A percentile compares a stretch with the other conserved stretches of the same genome.
These are phyloP conservation scores for Rhinogobio ventralis DNA, from an alignment of 2,797 vertebrate species.

Conservation along the genomic window DNA sequence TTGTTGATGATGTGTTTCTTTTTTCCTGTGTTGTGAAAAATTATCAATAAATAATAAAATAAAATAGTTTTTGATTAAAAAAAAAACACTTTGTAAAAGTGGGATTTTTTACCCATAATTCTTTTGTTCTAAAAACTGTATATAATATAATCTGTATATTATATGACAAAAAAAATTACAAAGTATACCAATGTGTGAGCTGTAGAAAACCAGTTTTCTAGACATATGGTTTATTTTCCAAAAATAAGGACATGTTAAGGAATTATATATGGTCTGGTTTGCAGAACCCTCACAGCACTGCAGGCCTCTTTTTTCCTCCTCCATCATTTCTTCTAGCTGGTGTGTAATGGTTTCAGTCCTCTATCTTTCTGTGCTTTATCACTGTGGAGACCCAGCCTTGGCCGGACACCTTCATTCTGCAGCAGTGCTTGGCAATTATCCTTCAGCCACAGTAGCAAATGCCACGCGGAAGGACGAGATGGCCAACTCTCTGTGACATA, in stretches of 20 bases:
- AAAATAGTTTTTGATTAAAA: neutral
- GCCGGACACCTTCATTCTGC: constrained; percentile 29
- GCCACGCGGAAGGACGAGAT: constrained; percentile 20
- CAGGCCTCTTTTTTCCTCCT: neutral
- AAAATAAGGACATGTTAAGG: constrained; percentile 1
- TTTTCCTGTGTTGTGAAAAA: neutral
- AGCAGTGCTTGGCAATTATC: constrained; percentile 50
- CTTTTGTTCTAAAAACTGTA: neutral
- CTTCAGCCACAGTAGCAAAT: constrained; percentile 36
- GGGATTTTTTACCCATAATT: too few relatives aligned
- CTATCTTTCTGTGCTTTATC: constrained; percentile 24
- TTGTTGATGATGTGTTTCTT: neutral
- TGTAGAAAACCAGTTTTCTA: neutral
- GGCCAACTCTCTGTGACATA: constrained; percentile 32
- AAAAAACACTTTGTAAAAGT: neutral
- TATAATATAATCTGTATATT: neutral
- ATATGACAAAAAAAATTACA: neutral
- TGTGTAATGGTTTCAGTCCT: constrained; percentile 30
- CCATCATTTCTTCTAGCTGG: neutral
- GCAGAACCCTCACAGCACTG: neutral
- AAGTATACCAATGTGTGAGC: neutral
- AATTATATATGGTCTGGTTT: neutral
- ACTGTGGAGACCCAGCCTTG: constrained; percentile 20
- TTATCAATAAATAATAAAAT: too few relatives aligned
- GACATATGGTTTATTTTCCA: neutral